phyloP scores from a whole-genome alignment of 53 echinoderm and acorn worm species.

The Mesocentrotus franciscanus region DNA sequence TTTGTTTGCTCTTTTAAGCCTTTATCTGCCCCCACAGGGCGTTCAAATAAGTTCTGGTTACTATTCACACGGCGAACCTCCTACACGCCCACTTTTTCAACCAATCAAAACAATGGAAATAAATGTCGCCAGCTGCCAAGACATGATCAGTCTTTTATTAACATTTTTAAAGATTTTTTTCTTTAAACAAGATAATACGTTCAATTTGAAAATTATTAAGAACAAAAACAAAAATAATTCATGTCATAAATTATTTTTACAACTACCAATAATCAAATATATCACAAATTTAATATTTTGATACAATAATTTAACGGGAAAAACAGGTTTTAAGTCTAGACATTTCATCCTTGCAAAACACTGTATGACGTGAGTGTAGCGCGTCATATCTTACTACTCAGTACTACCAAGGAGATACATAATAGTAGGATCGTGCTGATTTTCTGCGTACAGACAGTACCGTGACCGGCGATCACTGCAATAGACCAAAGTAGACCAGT shows the following conservation, averaged over 20 bases:
- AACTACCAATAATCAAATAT: neutral
- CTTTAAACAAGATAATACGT: too few species aligned
- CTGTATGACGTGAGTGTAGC: too few species aligned
- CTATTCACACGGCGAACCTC: neutral
- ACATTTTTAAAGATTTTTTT: neutral
- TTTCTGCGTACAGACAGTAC: too few species aligned
- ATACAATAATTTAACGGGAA: neutral
- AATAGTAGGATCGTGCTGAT: too few species aligned
- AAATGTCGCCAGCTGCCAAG: neutral
- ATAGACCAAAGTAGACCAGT: too few species aligned
- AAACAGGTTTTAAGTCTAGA: neutral
- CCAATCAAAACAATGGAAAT: conserved; percentile 17
- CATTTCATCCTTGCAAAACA: neutral
- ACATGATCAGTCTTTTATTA: neutral
- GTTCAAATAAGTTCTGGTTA: too few species aligned
- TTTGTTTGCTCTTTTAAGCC: too few species aligned
- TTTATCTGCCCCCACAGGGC: too few species aligned
- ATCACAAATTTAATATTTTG: neutral
- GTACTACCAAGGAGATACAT: too few species aligned
- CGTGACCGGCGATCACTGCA: too few species aligned
- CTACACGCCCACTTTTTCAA: conserved; percentile 21
- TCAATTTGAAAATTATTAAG: neutral
- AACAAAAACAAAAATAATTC: neutral
- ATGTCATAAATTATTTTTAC: neutral
- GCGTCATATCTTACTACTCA: too few species aligned